Evolutionary conservation across 2,797 vertebrate genomes (phyloP).

Genomic region (Simalia tracyae): DNA sequence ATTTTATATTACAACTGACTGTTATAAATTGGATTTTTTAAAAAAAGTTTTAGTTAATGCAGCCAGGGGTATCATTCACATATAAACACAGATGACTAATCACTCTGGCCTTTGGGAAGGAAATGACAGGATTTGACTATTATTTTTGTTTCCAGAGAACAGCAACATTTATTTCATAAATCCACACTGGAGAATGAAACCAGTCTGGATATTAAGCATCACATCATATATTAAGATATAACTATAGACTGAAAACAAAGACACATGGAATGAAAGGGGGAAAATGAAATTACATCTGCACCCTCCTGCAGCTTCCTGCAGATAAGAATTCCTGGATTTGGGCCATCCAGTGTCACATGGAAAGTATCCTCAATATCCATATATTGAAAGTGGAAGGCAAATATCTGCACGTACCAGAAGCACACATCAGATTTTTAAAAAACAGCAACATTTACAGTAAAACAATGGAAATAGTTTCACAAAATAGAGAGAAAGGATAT

Average conservation of each 20-base stretch:
- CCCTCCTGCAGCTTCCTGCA: slow-evolving; percentile 58
- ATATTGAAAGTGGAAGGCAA: background rate
- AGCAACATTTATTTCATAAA: background rate
- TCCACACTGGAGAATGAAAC: background rate
- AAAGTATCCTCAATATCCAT: slow-evolving; percentile 21
- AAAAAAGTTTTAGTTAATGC: background rate
- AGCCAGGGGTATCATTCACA: background rate
- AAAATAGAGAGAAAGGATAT: background rate
- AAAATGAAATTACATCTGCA: slow-evolving; percentile 44
- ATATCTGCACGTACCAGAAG: background rate
- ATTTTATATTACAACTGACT: background rate
- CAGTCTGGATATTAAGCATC: background rate
- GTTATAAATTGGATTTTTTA: background rate
- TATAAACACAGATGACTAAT: slow-evolving; percentile 3
- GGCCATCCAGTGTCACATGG: slow-evolving; percentile 25
- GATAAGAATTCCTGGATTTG: slow-evolving; percentile 55
- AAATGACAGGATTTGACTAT: background rate
- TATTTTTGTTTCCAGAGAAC: background rate
- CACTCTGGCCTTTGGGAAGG: background rate
- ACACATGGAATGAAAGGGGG: slow-evolving; percentile 20
- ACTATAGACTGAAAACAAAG: slow-evolving; percentile 45
- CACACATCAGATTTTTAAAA: background rate
- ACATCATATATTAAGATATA: background rate
- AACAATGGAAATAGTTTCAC: background rate
- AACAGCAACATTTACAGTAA: background rate